These are phyloP conservation scores for Sphaeramia orbicularis DNA, from an alignment of 2,797 vertebrate species.

Conservation along the genomic window DNA sequence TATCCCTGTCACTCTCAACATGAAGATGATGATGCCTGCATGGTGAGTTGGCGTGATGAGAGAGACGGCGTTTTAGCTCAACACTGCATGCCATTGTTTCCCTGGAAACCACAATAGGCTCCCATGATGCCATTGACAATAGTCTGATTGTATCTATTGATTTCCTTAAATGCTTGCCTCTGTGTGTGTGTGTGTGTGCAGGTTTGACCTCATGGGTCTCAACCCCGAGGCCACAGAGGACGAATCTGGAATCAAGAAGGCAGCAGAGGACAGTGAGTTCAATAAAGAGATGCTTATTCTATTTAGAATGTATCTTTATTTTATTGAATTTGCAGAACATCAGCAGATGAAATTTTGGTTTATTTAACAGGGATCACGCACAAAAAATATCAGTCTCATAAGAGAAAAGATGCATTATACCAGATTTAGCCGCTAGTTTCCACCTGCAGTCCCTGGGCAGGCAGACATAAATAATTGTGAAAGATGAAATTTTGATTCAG, in stretches of 20 bases:
- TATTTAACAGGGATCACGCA: no score
- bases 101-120: conserved; percentile 50
- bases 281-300: neutral
- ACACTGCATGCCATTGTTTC: conserved; percentile 68
- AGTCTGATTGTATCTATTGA: conserved; percentile 49
- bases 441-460: no score
- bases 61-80: conserved; percentile 18
- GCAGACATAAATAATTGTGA: no score
- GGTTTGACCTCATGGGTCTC: conserved; percentile 97
- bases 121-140: conserved; percentile 53
- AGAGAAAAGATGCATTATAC: no score
- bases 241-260: conserved; percentile 96
- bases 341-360: no score
- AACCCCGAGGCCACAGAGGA: conserved; percentile 94
- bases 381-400: no score
- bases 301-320: no score
- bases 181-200: conserved; percentile 71
- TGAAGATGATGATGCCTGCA: conserved; percentile 94
- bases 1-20: conserved; percentile 96
- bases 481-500: no score
- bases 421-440: no score
- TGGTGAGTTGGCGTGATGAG: conserved; percentile 88
- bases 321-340: no score
- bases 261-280: conserved; percentile 94
- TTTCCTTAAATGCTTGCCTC: conserved; percentile 30